Evolutionary conservation across 2,888 invertebrate genomes (phyloP).

Genomic region (Amblyjoppa proteus): DNA sequence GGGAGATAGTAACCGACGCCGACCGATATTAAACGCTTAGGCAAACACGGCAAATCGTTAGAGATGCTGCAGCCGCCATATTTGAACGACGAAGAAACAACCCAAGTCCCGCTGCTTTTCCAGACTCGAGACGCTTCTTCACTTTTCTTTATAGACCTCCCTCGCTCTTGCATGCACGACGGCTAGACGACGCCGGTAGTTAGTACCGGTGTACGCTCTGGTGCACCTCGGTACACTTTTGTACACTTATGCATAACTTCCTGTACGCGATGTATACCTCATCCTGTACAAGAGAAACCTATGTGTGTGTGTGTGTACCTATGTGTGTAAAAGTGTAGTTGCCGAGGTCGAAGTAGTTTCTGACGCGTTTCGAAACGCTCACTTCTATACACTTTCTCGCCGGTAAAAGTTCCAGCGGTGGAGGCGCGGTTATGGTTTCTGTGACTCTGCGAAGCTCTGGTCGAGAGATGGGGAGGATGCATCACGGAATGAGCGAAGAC

Average conservation of each 20-base stretch:
- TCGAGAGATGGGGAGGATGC: neutral
- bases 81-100: slow-evolving; percentile 38
- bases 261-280: neutral
- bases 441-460: slow-evolving; percentile 26
- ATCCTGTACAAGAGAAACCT: slow-evolving; percentile 41
- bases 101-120: slow-evolving; percentile 6
- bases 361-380: slow-evolving; percentile 46
- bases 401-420: slow-evolving; percentile 57
- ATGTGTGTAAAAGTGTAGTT: slow-evolving; percentile 11
- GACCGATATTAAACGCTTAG: slow-evolving; percentile 50
- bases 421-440: slow-evolving; percentile 56
- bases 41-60: slow-evolving; percentile 49
- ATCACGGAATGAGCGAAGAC: neutral
- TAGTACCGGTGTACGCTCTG: slow-evolving; percentile 39
- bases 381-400: slow-evolving; percentile 52
- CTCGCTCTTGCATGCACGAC: neutral
- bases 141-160: slow-evolving; percentile 28
- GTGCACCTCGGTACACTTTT: slow-evolving; percentile 14
- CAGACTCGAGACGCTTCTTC: slow-evolving; percentile 37
- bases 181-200: slow-evolving; percentile 36
- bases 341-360: slow-evolving; percentile 52
- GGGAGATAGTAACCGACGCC: slow-evolving; percentile 65
- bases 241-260: slow-evolving; percentile 34
- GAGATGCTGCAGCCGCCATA: slow-evolving; percentile 13
- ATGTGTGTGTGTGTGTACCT: slow-evolving; percentile 9